phyloP scores from a whole-genome alignment of 1,140 invertebrate genomes.

The Polypedilum pembai region DNA sequence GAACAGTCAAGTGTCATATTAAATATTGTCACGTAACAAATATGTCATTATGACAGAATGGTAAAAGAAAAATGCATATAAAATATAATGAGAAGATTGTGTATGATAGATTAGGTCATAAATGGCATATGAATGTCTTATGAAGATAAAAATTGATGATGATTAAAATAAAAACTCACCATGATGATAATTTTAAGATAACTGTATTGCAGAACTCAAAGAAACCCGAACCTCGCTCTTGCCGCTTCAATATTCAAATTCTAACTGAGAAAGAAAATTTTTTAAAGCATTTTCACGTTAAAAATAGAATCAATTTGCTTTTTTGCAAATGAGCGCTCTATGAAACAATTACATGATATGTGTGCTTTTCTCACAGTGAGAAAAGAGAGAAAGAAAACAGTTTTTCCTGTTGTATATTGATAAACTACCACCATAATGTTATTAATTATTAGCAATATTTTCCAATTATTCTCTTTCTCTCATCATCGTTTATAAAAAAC shows the following conservation, averaged over 20 bases:
- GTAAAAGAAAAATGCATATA: background rate
- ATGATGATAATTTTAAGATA: background rate
- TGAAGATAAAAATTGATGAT: background rate
- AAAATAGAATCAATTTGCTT: background rate
- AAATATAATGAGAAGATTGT: background rate
- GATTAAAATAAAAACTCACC: background rate
- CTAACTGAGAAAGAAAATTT: background rate
- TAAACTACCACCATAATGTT: background rate
- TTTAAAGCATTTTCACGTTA: background rate
- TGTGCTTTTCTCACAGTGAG: background rate
- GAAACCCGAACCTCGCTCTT: background rate
- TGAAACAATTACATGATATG: background rate
- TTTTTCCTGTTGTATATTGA: background rate
- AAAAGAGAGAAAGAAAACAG: background rate
- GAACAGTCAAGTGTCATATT: background rate
- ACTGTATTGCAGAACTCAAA: background rate
- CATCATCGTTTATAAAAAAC: background rate
- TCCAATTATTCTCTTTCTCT: background rate
- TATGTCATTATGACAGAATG: background rate
- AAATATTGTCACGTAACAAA: background rate
- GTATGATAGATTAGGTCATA: conserved; percentile 17
- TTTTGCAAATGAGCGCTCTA: background rate
- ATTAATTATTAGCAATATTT: background rate
- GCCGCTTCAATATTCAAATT: background rate
- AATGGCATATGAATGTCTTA: background rate